These are phyloP conservation scores for Eriosoma lanigerum DNA, from an alignment of 1,140 invertebrate species.

Conservation along the genomic window DNA sequence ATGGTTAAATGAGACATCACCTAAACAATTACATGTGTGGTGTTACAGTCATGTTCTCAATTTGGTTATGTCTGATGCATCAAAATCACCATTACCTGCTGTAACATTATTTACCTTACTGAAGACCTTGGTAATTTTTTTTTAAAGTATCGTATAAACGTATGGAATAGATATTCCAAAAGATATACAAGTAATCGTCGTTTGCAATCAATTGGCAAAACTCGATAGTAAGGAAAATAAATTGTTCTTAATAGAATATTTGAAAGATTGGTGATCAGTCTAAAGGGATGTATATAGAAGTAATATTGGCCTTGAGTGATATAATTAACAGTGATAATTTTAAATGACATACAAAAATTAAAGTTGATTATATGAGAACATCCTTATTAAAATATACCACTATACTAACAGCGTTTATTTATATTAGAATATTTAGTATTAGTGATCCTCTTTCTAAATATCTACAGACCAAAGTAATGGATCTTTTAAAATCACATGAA, in stretches of 20 bases:
- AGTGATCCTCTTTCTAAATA: neutral
- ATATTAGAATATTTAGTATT: neutral
- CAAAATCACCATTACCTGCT: neutral
- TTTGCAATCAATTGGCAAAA: neutral
- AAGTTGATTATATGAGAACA: neutral
- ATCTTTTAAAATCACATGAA: neutral
- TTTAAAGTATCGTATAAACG: slow-evolving; percentile 4
- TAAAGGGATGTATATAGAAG: neutral
- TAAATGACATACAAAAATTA: neutral
- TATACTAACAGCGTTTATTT: slow-evolving; percentile 8
- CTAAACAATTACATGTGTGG: slow-evolving; percentile 1
- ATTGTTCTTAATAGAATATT: slow-evolving; percentile 27
- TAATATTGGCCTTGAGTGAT: neutral
- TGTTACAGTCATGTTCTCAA: slow-evolving; percentile 3
- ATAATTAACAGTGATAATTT: neutral
- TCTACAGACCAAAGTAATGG: neutral
- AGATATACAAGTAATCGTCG: neutral
- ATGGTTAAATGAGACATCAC: slow-evolving; percentile 30
- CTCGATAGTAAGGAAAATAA: neutral
- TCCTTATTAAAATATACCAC: neutral
- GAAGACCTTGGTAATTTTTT: neutral
- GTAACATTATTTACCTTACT: slow-evolving; percentile 1
- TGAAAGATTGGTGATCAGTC: slow-evolving; percentile 13
- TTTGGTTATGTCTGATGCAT: neutral
- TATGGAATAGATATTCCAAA: slow-evolving; percentile 9